Evolutionary conservation across 2,888 invertebrate species (phyloP).

Genomic region (Xestobium rufovillosum): DNA sequence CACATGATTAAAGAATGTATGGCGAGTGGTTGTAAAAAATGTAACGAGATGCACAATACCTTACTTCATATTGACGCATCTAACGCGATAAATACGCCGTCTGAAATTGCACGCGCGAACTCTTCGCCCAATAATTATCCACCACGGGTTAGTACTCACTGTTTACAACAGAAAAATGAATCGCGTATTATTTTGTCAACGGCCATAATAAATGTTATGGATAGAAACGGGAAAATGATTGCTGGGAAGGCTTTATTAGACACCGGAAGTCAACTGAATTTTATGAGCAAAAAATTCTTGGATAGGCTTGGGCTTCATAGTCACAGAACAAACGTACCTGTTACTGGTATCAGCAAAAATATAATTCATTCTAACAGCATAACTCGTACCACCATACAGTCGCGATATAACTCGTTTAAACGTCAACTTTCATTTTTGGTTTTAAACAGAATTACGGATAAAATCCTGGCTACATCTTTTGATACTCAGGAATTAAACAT

Average conservation of each 20-base stretch:
- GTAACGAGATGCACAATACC: conserved; percentile 5
- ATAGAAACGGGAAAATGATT: not conserved
- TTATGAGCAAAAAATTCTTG: not conserved
- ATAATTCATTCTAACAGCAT: not conserved
- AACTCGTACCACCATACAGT: not conserved
- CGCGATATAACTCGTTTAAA: conserved; percentile 4
- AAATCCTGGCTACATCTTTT: not conserved
- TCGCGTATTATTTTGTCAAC: conserved; percentile 3
- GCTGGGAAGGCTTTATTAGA: conserved; percentile 3
- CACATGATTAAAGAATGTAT: conserved; percentile 4
- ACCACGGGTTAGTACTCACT: no score
- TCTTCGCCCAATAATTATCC: no score
- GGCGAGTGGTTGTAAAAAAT: conserved; percentile 2
- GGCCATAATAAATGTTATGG: conserved; percentile 4
- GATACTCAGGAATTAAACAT: no score
- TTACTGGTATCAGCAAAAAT: not conserved
- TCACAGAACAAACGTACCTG: not conserved
- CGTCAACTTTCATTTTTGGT: not conserved
- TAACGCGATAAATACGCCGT: no score
- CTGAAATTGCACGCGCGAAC: no score
- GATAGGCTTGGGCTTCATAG: not conserved
- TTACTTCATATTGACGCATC: not conserved
- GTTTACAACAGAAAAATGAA: no score
- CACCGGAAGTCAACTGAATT: conserved; percentile 1
- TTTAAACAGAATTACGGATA: conserved; percentile 4